Percentiles rank a stretch among this genome's conserved stretches.
Evolutionary conservation across 2,113 vertebrate genomes (phyloP).

Genomic region (Amblyopsis rosae): DNA sequence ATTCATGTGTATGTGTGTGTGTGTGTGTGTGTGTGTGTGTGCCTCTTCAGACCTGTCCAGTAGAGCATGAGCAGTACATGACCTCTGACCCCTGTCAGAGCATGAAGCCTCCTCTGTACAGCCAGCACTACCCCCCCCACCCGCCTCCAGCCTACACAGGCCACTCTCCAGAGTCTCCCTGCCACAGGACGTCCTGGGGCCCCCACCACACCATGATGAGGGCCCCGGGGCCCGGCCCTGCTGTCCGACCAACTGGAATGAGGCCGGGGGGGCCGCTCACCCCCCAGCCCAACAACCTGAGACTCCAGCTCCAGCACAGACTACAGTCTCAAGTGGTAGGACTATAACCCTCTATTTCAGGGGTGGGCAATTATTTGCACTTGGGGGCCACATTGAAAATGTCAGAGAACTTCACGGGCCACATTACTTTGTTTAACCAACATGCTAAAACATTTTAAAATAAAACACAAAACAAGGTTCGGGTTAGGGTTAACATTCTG

Average conservation of each 20-base stretch:
- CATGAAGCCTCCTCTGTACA: slow-evolving; percentile 86
- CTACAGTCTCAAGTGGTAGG: slow-evolving; percentile 66
- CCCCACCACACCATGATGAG: slow-evolving; percentile 86
- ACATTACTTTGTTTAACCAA: no score
- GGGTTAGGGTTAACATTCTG: no score
- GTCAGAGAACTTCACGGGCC: no score
- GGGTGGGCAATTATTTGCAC: no score
- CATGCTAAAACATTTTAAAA: no score
- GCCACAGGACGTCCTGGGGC: slow-evolving; percentile 79
- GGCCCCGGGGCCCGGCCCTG: slow-evolving; percentile 83
- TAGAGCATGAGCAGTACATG: slow-evolving; percentile 86
- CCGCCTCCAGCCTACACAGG: no score
- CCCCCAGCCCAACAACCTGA: slow-evolving; percentile 80
- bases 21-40: slow-evolving; percentile 2
- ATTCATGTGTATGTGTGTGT: not conserved
- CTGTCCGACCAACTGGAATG: slow-evolving; percentile 75
- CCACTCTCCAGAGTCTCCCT: slow-evolving; percentile 82
- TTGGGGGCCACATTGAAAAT: no score
- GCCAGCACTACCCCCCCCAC: slow-evolving; percentile 82
- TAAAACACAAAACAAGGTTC: no score
- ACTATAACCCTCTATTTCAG: no score
- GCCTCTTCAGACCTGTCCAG: slow-evolving; percentile 78
- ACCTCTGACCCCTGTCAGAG: slow-evolving; percentile 76
- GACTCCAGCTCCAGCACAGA: slow-evolving; percentile 71
- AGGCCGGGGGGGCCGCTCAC: slow-evolving; percentile 75